A percentile compares a stretch with the other conserved stretches of the same genome.
Evolutionary conservation across 2,888 invertebrate species (phyloP).

Genomic region (Caenorhabditis auriculariae): DNA sequence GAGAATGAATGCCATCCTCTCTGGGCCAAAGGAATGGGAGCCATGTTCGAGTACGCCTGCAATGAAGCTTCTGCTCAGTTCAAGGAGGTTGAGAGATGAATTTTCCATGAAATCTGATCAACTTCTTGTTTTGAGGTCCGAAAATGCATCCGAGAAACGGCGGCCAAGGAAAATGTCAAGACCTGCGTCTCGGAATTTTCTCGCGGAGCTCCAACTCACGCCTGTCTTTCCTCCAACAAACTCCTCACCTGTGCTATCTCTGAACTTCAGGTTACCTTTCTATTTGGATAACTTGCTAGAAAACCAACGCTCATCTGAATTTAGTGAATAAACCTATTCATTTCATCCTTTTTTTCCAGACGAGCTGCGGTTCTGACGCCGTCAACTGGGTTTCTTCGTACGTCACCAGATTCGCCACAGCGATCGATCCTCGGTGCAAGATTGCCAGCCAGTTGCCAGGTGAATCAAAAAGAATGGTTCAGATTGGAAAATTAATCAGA

Average conservation of each 20-base stretch:
- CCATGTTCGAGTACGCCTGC: conserved; percentile 61
- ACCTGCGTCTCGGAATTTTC: conserved; percentile 58
- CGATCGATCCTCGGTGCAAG: conserved; percentile 55
- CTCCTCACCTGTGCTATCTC: conserved; percentile 52
- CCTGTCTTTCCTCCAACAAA: conserved; percentile 55
- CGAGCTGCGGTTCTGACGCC: conserved; percentile 33
- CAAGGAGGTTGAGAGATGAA: conserved; percentile 41
- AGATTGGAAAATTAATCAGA: neutral
- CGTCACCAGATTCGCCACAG: conserved; percentile 54
- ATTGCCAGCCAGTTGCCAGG: conserved; percentile 44
- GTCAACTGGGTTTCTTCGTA: conserved; percentile 47
- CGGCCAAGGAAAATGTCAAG: conserved; percentile 27
- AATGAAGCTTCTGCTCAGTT: conserved; percentile 49
- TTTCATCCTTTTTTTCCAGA: neutral
- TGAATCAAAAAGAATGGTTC: conserved; percentile 2
- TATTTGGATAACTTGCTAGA: no score
- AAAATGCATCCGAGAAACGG: conserved; percentile 38
- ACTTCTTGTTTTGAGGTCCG: conserved; percentile 31
- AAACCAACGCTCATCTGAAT: no score
- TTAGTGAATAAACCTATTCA: no score
- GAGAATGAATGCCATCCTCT: conserved; percentile 48
- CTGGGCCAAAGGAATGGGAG: conserved; percentile 61
- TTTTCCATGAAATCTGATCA: conserved; percentile 14
- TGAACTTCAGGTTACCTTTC: conserved; percentile 28
- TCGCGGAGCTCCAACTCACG: conserved; percentile 56